Evolutionary conservation across 2,888 invertebrate species (phyloP), one percentile per base, ranked within the genome.

Genomic region (Coenonympha glycerion): DNA sequence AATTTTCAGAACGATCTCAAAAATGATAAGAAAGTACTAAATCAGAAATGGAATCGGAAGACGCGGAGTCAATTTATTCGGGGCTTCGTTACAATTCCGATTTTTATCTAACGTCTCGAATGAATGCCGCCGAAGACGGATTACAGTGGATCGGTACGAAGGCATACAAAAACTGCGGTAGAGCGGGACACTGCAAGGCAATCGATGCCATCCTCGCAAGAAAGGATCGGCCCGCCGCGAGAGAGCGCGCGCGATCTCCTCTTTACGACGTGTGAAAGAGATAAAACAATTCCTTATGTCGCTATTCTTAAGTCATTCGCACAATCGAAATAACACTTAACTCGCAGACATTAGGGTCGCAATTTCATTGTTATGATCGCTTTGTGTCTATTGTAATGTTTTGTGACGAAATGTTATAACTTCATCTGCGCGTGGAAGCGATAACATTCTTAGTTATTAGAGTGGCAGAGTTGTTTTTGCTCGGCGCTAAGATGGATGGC

Each of bases 281-380:
- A 84, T 83, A 83, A 79, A 83, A 78, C 79, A 80, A 80, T 85
- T 85, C 85, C 84, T 86, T 85, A 85, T 78, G 85, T 83, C 77
- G 78, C 85, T 82, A 79, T 86, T 84, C 85, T 83, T 84, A 80
- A 81, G 80, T 74, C 76, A 73, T 79, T 79, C 66, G 72, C 73
- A 69, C 76, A 72, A 71, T 74, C 71, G 66, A 79, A 84, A 84
- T 73, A 75, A 78, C 79, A 78, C 84, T 82, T 82, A 85, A 80
- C 72, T 56, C 34, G 63, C 65, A 68, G 64, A 79, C 68, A 71
- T 84, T 87, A 87, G 78, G 84, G 86, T 84, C 75, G 85, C 79
- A 81, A 73, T 85, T 86, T 78, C 77, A 79, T 80, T 81, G 83
- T 80, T 76, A 74, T 78, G 71, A 79, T 74, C 74, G 72, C 73